These are phyloP conservation scores for Cherax quadricarinatus DNA, from an alignment of 1,140 invertebrate species.

Conservation along the genomic window DNA sequence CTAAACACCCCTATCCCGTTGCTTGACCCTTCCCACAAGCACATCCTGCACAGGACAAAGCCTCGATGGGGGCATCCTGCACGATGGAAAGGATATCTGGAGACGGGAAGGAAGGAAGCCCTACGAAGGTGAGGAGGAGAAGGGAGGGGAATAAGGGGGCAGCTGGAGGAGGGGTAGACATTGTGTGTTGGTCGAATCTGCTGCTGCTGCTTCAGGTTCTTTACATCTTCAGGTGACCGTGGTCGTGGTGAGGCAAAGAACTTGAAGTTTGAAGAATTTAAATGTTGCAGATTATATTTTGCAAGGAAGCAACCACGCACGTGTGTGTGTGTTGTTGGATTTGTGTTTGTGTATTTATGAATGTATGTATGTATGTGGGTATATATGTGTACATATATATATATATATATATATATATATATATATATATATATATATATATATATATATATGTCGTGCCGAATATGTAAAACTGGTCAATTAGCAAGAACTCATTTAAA, in stretches of 20 bases:
- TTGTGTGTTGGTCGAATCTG: neutral
- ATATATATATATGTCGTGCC: too few species aligned
- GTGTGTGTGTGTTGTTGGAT: too few species aligned
- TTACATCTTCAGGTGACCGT: neutral
- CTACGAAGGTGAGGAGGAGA: constrained; percentile 15
- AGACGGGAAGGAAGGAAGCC: constrained; percentile 44
- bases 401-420: too few species aligned
- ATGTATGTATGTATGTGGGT: too few species aligned
- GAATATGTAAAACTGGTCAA: too few species aligned
- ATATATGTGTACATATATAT: too few species aligned
- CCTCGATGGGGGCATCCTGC: neutral
- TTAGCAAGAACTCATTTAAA: too few species aligned
- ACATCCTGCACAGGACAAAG: constrained; percentile 32
- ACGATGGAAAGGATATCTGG: constrained; percentile 41
- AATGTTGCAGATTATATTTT: neutral
- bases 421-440: too few species aligned
- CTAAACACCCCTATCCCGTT: neutral
- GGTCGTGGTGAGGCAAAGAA: neutral
- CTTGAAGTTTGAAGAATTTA: neutral
- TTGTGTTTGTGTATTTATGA: too few species aligned
- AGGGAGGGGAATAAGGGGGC: neutral
- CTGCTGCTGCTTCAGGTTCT: neutral
- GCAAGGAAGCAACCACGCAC: neutral
- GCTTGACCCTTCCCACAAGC: neutral
- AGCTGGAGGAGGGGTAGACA: neutral